Percentiles rank a stretch among this genome's conserved stretches.
Evolutionary conservation across 2,113 vertebrate genomes (phyloP).

Genomic region (Nerophis ophidion): DNA sequence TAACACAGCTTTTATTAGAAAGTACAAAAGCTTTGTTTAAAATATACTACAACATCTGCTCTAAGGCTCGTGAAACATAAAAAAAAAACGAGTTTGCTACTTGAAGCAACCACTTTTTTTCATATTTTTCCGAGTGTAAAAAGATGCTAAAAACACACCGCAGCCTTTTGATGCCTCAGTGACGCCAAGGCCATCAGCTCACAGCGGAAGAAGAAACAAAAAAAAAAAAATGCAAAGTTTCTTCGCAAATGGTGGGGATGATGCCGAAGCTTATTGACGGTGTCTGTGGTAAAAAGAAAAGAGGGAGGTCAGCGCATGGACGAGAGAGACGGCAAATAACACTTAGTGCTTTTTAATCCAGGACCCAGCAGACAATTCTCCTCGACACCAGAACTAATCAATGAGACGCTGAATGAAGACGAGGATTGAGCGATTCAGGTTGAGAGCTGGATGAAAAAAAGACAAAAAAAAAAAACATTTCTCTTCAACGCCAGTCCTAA

Average conservation of each 20-base stretch:
- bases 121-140: constrained; percentile 7
- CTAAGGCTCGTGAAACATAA: neutral
- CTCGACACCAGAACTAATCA: constrained; percentile 63
- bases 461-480: constrained; percentile 20
- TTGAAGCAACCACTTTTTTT: constrained; percentile 4
- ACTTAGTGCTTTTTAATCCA: constrained; percentile 61
- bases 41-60: neutral
- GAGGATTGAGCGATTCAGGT: constrained; percentile 5
- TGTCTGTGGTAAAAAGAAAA: constrained; percentile 40
- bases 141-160: constrained; percentile 24
- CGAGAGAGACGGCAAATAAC: constrained; percentile 40
- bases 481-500: constrained; percentile 29
- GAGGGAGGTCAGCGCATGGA: constrained; percentile 23
- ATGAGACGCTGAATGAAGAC: constrained; percentile 45
- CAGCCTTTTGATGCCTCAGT: constrained; percentile 25
- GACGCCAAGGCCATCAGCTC: constrained; percentile 42
- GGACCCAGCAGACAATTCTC: constrained; percentile 56
- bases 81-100: neutral
- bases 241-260: constrained; percentile 29
- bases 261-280: constrained; percentile 53
- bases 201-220: constrained; percentile 17
- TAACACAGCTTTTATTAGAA: too few relatives aligned
- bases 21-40: too few relatives aligned
- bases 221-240: constrained; percentile 38
- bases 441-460: neutral